phyloP scores from a whole-genome alignment of 2,888 invertebrate genomes.

The Omphaloscelis lunosa region DNA sequence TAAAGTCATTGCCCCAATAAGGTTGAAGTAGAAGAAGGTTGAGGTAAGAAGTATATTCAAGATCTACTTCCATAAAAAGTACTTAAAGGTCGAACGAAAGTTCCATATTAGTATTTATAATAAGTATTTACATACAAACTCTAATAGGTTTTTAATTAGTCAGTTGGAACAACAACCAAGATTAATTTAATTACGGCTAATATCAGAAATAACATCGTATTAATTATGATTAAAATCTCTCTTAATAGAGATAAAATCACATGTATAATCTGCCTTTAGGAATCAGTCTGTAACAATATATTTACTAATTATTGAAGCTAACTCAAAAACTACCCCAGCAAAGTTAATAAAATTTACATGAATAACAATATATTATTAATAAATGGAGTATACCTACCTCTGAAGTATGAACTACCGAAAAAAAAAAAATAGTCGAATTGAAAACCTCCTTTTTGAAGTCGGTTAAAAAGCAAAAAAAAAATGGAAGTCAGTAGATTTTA shows the following conservation, averaged over 20 bases:
- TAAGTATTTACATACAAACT: background rate
- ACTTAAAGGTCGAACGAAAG: background rate
- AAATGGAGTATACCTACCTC: no score
- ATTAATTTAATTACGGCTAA: constrained; percentile 1
- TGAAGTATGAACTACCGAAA: no score
- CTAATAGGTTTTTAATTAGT: background rate
- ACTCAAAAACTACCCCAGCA: no score
- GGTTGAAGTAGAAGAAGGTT: no score
- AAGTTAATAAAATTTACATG: no score
- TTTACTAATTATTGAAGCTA: background rate
- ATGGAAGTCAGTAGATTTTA: background rate
- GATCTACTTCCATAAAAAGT: background rate
- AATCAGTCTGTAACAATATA: background rate
- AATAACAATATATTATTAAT: no score
- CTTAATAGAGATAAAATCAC: constrained; percentile 12
- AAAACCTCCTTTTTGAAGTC: no score
- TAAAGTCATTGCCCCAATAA: background rate
- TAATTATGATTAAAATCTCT: background rate
- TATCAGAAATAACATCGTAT: background rate
- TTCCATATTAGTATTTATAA: background rate
- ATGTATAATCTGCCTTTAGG: background rate
- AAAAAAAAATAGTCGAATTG: no score
- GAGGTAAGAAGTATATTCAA: background rate
- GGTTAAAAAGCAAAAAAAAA: no score
- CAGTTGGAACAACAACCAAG: background rate